Evolutionary conservation across 2,888 invertebrate species (phyloP).

Genomic region (Hololepta plana): DNA sequence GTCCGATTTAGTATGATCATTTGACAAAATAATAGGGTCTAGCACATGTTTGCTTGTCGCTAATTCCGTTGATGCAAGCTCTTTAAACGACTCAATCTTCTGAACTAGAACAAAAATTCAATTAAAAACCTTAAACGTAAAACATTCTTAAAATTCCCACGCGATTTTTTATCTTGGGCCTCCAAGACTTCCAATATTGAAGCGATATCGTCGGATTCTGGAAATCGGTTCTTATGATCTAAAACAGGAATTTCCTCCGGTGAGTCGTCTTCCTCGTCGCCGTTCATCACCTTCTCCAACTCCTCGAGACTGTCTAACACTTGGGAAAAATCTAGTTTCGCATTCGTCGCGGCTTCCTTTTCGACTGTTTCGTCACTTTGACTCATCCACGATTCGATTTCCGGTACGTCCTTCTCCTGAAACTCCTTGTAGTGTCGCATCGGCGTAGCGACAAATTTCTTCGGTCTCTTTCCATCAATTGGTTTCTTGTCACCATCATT

Average conservation of each 20-base stretch:
- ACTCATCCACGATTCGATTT: conserved; percentile 20
- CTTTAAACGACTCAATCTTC: too few relatives aligned
- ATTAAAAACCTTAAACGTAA: not conserved
- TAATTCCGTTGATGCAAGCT: too few relatives aligned
- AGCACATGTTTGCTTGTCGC: too few relatives aligned
- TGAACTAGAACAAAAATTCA: conserved; percentile 7
- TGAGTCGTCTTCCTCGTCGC: conserved; percentile 4
- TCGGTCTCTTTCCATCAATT: conserved; percentile 6
- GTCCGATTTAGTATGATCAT: too few relatives aligned
- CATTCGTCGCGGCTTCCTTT: not conserved
- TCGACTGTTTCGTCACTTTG: not conserved
- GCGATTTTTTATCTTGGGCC: conserved; percentile 26
- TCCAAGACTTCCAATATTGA: conserved; percentile 29
- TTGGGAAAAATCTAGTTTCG: conserved; percentile 14
- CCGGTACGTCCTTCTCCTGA: conserved; percentile 5
- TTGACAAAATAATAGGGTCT: too few relatives aligned
- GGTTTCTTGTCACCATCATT: too few relatives aligned
- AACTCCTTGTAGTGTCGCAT: conserved; percentile 13
- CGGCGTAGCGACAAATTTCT: conserved; percentile 10
- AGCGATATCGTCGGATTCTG: conserved; percentile 29
- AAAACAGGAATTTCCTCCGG: conserved; percentile 13
- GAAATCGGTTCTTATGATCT: conserved; percentile 18
- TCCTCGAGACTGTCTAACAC: conserved; percentile 15
- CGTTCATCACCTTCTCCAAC: conserved; percentile 8
- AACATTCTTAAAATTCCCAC: conserved; percentile 11